Evolutionary conservation across 2,113 vertebrate species (phyloP), one percentile per base, ranked within the genome.

Genomic region (Corythaixoides concolor): DNA sequence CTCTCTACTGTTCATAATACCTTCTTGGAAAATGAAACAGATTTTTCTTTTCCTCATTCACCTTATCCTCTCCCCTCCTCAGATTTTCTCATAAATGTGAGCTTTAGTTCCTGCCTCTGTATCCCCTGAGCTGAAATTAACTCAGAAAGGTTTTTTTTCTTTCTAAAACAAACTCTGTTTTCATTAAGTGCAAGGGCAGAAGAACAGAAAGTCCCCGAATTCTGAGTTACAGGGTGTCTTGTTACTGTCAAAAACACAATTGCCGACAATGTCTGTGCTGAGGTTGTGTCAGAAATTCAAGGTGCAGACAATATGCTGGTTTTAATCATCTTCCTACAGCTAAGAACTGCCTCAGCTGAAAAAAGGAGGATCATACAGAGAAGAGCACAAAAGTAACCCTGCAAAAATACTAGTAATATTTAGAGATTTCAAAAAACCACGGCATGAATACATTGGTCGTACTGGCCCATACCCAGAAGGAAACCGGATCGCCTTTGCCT

Each of bases 131-230:
- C 88, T 75, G 89, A 94, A 97, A 97, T 97, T 92, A 97, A 94
- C 97, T 97, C 97, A 33, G 89, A 81, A 89, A 73, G 27, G 72
- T 82, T 90, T 90, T 91, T 90, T 86, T 72, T 32, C 43, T 28
- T 82, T 76, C 70, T 93, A 91, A 93, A 97, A 86, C 93, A 95
- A 97, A 96, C 95, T 88, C 95, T 79, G 89, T 95, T 98, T 98
- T 96, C 94, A 97, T 30, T 75, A 97, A 95, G 97, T 85, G 94
- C 90, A 95, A 67, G 95, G 94, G 95, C 94, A 95, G 96, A 75
- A 95, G 97, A 97, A 95, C 96, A 97, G 93, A 95, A 96, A 93
- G 96, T 95, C 96, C 82, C 74, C 0, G 0, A 43, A 93, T 90
- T 59, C 79, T 5, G 49, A 92, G 92, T 93, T 92, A 86, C 81